These are phyloP conservation scores for Zaprionus davidi DNA, from an alignment of 1,140 invertebrate species.

Conservation along the genomic window DNA sequence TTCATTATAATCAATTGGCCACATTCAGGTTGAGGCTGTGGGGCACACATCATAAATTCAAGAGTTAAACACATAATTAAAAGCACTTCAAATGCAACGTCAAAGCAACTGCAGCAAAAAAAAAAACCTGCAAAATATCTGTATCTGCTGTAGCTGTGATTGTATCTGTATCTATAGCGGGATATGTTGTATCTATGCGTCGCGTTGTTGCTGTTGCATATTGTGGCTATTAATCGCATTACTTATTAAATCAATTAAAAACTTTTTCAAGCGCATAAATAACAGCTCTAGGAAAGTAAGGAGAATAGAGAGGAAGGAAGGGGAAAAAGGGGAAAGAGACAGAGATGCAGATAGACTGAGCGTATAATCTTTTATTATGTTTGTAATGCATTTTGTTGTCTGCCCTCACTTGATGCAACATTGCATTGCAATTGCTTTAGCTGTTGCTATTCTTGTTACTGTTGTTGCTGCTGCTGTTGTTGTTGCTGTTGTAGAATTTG, in stretches of 20 bases:
- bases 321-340: not conserved
- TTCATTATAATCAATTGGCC: constrained; percentile 50
- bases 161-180: constrained; percentile 24
- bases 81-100: constrained; percentile 64
- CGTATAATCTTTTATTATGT: constrained; percentile 74
- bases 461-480: constrained; percentile 17
- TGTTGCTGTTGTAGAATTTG: constrained; percentile 61
- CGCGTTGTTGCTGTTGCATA: constrained; percentile 40
- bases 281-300: constrained; percentile 57
- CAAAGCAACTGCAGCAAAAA: constrained; percentile 35
- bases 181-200: constrained; percentile 32
- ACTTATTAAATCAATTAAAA: constrained; percentile 83
- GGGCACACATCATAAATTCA: constrained; percentile 55
- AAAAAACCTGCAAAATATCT: constrained; percentile 17
- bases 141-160: not conserved
- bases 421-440: constrained; percentile 28
- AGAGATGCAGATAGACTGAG: not conserved
- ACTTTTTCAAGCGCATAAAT: constrained; percentile 81
- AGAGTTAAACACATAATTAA: constrained; percentile 77
- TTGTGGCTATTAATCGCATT: constrained; percentile 76
- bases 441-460: constrained; percentile 18
- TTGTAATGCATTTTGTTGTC: constrained; percentile 56
- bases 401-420: constrained; percentile 41
- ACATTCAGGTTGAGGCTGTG: constrained; percentile 10
- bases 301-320: not conserved